Evolutionary conservation across 2,113 vertebrate species (phyloP), one percentile per base, ranked within the genome.

Genomic region (Dasypus novemcinctus): DNA sequence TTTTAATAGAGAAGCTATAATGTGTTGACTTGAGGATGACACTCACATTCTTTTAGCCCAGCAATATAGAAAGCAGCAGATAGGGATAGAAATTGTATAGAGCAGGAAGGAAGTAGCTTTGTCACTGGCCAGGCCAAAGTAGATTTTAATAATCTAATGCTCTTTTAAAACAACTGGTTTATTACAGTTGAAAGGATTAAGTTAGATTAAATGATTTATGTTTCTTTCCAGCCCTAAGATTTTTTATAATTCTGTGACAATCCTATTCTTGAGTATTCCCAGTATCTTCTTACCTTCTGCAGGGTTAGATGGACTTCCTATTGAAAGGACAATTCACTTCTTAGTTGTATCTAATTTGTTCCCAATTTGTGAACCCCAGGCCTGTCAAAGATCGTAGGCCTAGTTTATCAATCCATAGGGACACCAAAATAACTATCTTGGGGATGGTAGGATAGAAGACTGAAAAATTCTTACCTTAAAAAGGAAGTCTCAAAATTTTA

Each of bases 1-100:
- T 83, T 91, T 94, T 68, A 92, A 52, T 36, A 90, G 87, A 90
- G 5, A 94, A 90, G 21, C 29, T 69, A 17, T 29, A 80, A 71
- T 92, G 49, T 64, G 14, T 84, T 63, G 64, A 64, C 36, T 91
- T 88, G 52, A 54, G 23, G 80, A 82, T 52, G 31, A 84, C 20
- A 4, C 21, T 36, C 4, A 0, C 69, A 41, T 69, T 88, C 57
- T 94, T 72, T 86, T 87, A 89, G 52, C 5, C 49, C 27, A 36
- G 0, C 29, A 46, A 23, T 59, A 15, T 7, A 64, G 83, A 84
- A 75, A 84, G 25, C 52, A 25, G 3, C 68, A 10, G 17, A 63
- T 69, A 63, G 46, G 61, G 33, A 36, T 7, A 12, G 78, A 68
- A 33, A 5, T 25, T 21, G 9, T 14, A 23, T 3, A 31, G 17